Evolutionary conservation across 2,888 invertebrate species (phyloP).

Genomic region (Uropetala carovei): DNA sequence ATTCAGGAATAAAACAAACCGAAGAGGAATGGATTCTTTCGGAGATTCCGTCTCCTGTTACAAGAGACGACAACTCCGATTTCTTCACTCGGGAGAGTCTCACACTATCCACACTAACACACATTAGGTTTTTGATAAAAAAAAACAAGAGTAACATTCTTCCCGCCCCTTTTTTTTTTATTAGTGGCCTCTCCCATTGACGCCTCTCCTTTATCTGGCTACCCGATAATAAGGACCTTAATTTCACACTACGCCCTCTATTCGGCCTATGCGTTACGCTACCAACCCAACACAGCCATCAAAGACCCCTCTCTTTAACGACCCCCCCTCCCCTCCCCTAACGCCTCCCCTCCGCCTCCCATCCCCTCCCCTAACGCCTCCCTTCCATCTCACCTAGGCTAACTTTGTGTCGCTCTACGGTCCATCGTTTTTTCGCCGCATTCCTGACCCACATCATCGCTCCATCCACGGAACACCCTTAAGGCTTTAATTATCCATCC

Average conservation of each 20-base stretch:
- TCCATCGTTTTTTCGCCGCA: constrained; percentile 10
- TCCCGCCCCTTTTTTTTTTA: background rate
- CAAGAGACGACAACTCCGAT: background rate
- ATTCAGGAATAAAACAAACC: background rate
- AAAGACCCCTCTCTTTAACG: background rate
- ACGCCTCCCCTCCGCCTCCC: background rate
- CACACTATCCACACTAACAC: no score
- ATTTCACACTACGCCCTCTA: background rate
- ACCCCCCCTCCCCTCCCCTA: background rate
- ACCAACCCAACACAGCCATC: background rate
- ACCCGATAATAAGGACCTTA: background rate
- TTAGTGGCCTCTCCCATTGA: background rate
- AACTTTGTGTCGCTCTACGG: background rate
- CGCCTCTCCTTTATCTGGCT: background rate
- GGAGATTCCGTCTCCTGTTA: background rate
- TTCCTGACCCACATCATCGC: background rate
- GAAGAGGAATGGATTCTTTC: background rate
- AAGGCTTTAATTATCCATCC: background rate
- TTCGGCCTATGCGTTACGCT: background rate
- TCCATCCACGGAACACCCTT: background rate
- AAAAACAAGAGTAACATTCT: background rate
- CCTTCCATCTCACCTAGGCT: background rate
- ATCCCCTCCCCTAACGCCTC: background rate
- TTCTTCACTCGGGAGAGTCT: background rate
- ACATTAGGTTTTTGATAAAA: background rate